Evolutionary conservation across 2,888 invertebrate genomes (phyloP), one percentile per base, ranked within the genome.

Genomic region (Mythimna loreyi): DNA sequence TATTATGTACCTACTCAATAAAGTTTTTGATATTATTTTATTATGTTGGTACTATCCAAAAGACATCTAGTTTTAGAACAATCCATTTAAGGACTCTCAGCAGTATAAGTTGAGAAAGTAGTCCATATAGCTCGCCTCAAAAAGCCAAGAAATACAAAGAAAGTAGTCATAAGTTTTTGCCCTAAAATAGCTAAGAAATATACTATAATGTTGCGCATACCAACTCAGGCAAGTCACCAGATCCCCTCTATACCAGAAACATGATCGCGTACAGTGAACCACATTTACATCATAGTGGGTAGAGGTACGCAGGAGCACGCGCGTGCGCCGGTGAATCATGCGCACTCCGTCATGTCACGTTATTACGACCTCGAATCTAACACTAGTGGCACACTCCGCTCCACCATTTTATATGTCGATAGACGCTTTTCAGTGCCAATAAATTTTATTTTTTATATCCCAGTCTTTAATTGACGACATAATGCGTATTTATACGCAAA

Each of bases 301-400:
- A 79, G 81, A 80, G 65, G 75, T 76, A 86, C 87, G 89, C 90
- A 90, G 85, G 89, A 90, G 91, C 90, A 84, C 70, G 79, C 57
- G 55, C 55, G 6, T 4, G 86, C 83, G 68, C 81, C 66, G 60
- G 90, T 94, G 94, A 94, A 91, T 94, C 94, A 94, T 90, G 88
- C 90, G 88, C 91, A 90, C 92, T 89, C 82, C 89, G 89, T 91
- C 92, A 91, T 92, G 93, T 92, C 93, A 90, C 87, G 88, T 90
- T 92, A 89, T 87, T 89, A 86, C 86, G 93, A 92, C 93, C 94
- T 93, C 94, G 91, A 92, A 92, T 90, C 85, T 86, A 86, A 80
- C 77, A 78, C 83, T 90, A 94, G 92, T 86, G 88, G 85, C 65
- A 71, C 62, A 67, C 69, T 55, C 70, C 33, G 47, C 36, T 55